A percentile compares a stretch with the other conserved stretches of the same genome.
phyloP scores from a whole-genome alignment of 2,113 vertebrate genomes.

The Lophochroa leadbeateri region DNA sequence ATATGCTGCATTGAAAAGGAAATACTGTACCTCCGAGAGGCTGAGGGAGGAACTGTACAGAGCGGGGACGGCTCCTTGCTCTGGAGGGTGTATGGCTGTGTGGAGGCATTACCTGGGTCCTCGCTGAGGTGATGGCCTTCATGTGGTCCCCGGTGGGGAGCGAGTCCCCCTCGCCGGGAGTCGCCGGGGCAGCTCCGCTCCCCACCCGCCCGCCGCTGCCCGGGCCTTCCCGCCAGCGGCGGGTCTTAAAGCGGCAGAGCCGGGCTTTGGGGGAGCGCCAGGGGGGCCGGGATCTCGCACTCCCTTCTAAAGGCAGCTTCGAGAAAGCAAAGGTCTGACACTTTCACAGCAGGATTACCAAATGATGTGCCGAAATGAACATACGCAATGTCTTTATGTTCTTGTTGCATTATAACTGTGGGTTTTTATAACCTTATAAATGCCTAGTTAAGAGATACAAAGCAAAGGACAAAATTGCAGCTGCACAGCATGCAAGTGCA shows the following conservation, averaged over 20 bases:
- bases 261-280: background rate
- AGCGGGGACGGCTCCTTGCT: constrained; percentile 70
- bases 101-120: constrained; percentile 79
- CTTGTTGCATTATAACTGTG: background rate
- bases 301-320: background rate
- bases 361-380: background rate
- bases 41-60: constrained; percentile 72
- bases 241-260: constrained; percentile 76
- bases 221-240: background rate
- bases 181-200: background rate
- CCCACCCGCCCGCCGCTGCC: background rate
- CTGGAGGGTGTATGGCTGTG: constrained; percentile 68
- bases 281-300: background rate
- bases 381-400: fast-evolving
- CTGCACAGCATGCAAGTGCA: background rate
- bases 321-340: background rate
- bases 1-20: constrained; percentile 71
- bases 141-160: constrained; percentile 76
- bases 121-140: constrained; percentile 69
- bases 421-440: background rate
- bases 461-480: background rate
- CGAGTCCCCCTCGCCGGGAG: constrained; percentile 24
- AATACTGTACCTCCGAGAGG: constrained; percentile 79
- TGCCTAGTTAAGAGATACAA: background rate
- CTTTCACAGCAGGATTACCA: background rate